Base-by-base conservation (phyloP, 2,797 vertebrate genomes). In the Columba guinea region DNA sequence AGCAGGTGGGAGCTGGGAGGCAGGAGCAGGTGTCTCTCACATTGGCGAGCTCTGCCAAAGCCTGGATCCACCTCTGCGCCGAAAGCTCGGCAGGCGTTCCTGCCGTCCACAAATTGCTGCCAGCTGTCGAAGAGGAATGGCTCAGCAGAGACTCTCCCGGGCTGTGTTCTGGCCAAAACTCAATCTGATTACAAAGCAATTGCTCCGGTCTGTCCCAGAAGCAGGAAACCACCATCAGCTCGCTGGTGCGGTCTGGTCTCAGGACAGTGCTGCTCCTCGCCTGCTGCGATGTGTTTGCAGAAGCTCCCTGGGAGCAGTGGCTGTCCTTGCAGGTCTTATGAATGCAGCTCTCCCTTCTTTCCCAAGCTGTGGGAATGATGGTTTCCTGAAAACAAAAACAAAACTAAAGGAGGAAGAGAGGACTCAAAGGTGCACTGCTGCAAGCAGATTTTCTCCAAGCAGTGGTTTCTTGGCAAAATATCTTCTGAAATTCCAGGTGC, bases 11-110 rank as follows among this genome's bases (percentile, higher is more conserved):
- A 87, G 70, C 78, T 63, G 84, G 87, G 84, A 58, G 71, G 68
- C 75, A 71, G 87, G 78, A 95, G 94, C 93, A 95, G 92, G 94
- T 87, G 90, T 53, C 84, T 87, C 62, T 90, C 56, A 23, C 14
- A 1, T 7, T 64, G 81, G 84, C 60, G 73, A 37, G 74, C 78
- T 56, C 75, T 68, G 60, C 4, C 2, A 34, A 35, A 83, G 74
- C 27, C 74, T 27, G 5, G 11, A n/a, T 27, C 71, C 53, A 63
- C 56, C 81, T 76, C 90, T 74, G 74, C n/a, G 34, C 10, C 7
- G 60, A 60, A 58, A 80, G 81, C 81, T 92, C 89, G 21, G 89
- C 86, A 69, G 95, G 74, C 3, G 4, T 56, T 87, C 60, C 69
- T 80, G 68, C 4, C 3, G 28, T 41, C 84, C 82, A 32, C 17